Base-by-base conservation (phyloP, 1,140 invertebrate genomes). In the Cyclina sinensis region DNA sequence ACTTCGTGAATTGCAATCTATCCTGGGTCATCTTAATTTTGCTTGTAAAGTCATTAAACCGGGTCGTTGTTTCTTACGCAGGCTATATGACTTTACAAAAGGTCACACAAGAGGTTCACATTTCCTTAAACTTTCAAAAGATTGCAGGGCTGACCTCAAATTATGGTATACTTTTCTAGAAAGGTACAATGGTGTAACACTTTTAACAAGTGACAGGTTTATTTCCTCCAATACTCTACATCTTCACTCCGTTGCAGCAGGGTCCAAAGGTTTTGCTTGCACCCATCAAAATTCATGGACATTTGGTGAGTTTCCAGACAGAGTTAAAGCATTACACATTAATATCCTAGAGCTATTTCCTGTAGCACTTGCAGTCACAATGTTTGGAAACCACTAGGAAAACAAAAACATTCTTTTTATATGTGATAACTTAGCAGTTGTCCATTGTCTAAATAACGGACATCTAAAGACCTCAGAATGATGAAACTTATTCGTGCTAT, bases 341-440 rank as follows among this genome's bases (percentile, higher is more conserved):
- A 76, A 43, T 51, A 48, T 76, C 43, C 46, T 57, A 46, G 86
- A 88, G 65, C 73, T 88, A 35, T 88, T 79, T 21, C 89, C 89
- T 21, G 80, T 88, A 5, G 39, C 74, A 0, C 37, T 90, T 35
- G 78, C 79, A 14, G 16, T 85, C 21, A 43, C 79, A 57, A 32
- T 81, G 0, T 89, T 87, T 87, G 86, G 80, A 0, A 1, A 39
- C 0, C 12, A 32, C 7, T 30, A 85, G 12, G 5, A 0, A n/a
- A 89, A 90, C 57, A 57, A n/a, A n/a, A n/a, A n/a, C n/a, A n/a
- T n/a, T n/a, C n/a, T 82, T 0, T 62, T 90, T 16, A 43, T 76
- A 12, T 62, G 51, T 46, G 90, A 90, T 65, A 90, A 90, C 86
- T 88, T 4, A 90, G 89, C 70, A 90, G n/a, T n/a, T n/a, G n/a